phyloP scores from a whole-genome alignment of 1,140 invertebrate species.

The Pantala flavescens region DNA sequence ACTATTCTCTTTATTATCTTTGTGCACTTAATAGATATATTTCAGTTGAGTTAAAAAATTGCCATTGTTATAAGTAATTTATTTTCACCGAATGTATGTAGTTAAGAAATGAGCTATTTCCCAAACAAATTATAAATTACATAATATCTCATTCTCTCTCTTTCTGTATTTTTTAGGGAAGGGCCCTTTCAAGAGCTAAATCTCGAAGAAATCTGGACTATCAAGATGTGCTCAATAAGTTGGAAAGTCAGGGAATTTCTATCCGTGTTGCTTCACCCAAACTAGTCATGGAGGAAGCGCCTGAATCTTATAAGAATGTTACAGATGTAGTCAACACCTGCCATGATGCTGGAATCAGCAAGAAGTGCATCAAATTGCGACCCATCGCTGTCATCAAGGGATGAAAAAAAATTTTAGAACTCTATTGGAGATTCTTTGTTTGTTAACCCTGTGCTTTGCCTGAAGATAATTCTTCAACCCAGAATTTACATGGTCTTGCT shows the following conservation, averaged over 20 bases:
- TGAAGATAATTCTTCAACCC: too few relatives aligned
- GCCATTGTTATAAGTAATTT: too few relatives aligned
- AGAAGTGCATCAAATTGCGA: slow-evolving; percentile 92
- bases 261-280: slow-evolving; percentile 98
- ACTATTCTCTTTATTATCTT: too few relatives aligned
- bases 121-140: too few relatives aligned
- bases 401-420: slow-evolving; percentile 34
- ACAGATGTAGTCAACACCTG: slow-evolving; percentile 99
- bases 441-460: too few relatives aligned
- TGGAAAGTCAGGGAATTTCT: slow-evolving; percentile 87
- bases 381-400: slow-evolving; percentile 99
- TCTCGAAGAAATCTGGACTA: slow-evolving; percentile 93
- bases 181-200: slow-evolving; percentile 93
- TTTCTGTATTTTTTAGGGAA: slow-evolving; percentile 52
- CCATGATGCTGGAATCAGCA: slow-evolving; percentile 92
- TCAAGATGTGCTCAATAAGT: slow-evolving; percentile 72
- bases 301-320: slow-evolving; percentile 99
- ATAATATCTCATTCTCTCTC: too few relatives aligned
- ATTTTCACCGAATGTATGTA: too few relatives aligned
- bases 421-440: too few relatives aligned
- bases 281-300: slow-evolving; percentile 99
- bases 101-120: too few relatives aligned
- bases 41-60: too few relatives aligned
- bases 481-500: too few relatives aligned
- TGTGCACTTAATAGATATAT: too few relatives aligned